phyloP scores from a whole-genome alignment of 2,888 invertebrate genomes.

The Acleris sparsana region DNA sequence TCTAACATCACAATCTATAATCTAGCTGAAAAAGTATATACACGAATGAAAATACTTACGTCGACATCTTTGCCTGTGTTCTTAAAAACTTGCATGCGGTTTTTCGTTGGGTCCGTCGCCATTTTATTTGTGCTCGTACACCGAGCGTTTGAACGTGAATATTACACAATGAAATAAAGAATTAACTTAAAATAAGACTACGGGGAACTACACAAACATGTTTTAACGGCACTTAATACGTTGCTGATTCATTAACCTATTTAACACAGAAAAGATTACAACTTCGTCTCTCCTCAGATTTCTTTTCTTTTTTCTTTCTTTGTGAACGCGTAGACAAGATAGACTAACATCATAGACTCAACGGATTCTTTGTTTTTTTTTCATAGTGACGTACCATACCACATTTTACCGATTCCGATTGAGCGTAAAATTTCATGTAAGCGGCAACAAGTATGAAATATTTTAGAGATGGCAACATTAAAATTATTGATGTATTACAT shows the following conservation, averaged over 20 bases:
- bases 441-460: background rate
- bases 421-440: background rate
- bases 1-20: background rate
- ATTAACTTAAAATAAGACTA: constrained; percentile 69
- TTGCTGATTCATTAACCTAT: constrained; percentile 73
- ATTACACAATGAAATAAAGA: constrained; percentile 75
- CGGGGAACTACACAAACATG: constrained; percentile 74
- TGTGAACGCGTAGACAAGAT: constrained; percentile 53
- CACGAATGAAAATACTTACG: constrained; percentile 86
- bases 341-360: constrained; percentile 32
- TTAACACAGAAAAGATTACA: constrained; percentile 69
- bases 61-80: constrained; percentile 99
- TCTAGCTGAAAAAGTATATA: background rate
- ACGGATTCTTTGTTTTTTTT: constrained; percentile 26
- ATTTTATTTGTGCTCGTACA: constrained; percentile 84
- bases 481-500: constrained; percentile 37
- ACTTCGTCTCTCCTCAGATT: constrained; percentile 66
- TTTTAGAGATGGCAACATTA: constrained; percentile 32
- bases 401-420: constrained; percentile 19
- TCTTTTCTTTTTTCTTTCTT: constrained; percentile 58
- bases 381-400: constrained; percentile 3
- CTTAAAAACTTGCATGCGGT: constrained; percentile 97
- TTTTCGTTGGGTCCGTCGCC: constrained; percentile 91
- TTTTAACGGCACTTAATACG: constrained; percentile 66
- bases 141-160: constrained; percentile 60